These are phyloP conservation scores for Lasioglossum baleicum DNA, from an alignment of 1,140 invertebrate genomes.

Conservation along the genomic window DNA sequence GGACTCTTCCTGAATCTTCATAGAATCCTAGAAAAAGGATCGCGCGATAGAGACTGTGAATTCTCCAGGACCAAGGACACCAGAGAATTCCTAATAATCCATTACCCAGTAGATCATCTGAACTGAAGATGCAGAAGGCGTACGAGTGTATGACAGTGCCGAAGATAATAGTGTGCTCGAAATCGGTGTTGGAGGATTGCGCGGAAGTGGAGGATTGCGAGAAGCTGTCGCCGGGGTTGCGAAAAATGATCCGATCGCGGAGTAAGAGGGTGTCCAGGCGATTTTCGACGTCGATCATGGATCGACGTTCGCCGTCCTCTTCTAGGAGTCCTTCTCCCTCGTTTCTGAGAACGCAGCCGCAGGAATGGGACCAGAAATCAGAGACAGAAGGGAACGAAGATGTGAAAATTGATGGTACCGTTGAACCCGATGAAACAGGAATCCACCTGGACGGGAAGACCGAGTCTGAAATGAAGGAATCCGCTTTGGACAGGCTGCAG, in stretches of 20 bases:
- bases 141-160: constrained; percentile 41
- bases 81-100: too few relatives aligned
- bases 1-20: too few relatives aligned
- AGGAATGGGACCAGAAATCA: not conserved
- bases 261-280: constrained; percentile 67
- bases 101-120: too few relatives aligned
- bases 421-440: not conserved
- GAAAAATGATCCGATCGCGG: constrained; percentile 65
- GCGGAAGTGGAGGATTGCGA: constrained; percentile 59
- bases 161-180: constrained; percentile 39
- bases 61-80: too few relatives aligned
- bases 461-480: not conserved
- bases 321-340: constrained; percentile 71
- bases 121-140: constrained; percentile 26
- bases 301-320: constrained; percentile 69
- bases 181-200: constrained; percentile 25
- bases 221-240: constrained; percentile 51
- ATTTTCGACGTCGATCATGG: constrained; percentile 52
- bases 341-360: not conserved
- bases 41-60: too few relatives aligned
- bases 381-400: too few relatives aligned
- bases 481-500: not conserved
- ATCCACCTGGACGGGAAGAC: not conserved
- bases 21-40: too few relatives aligned
- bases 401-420: too few relatives aligned